Evolutionary conservation across 2,113 vertebrate species (phyloP).

Genomic region (Amazona vittata): DNA sequence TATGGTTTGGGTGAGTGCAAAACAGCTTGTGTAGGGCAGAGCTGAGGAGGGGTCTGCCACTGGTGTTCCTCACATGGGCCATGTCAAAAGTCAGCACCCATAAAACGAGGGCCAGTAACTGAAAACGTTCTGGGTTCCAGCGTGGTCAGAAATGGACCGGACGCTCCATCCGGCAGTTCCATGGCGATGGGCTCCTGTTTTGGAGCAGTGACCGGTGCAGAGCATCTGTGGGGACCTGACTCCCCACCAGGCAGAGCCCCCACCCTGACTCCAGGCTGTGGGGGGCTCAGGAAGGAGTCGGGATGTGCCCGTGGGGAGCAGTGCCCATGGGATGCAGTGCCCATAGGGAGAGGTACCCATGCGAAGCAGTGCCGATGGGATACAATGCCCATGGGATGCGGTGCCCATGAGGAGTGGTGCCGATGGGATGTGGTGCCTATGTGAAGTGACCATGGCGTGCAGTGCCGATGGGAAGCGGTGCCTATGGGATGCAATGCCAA

Average conservation of each 20-base stretch:
- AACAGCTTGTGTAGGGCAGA: neutral
- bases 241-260: too few species aligned
- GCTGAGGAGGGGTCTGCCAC: neutral
- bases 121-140: fast-evolving
- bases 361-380: too few species aligned
- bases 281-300: neutral
- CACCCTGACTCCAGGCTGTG: fast-evolving
- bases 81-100: neutral
- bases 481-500: neutral
- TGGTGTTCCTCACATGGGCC: neutral
- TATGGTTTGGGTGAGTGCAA: neutral
- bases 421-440: neutral
- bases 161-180: fast-evolving
- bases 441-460: neutral
- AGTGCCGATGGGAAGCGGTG: too few species aligned
- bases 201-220: neutral
- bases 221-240: neutral
- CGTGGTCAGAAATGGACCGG: fast-evolving
- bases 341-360: neutral
- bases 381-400: neutral
- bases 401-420: neutral
- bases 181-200: fast-evolving
- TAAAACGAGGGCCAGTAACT: neutral
- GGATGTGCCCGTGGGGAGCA: neutral
- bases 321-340: neutral